Conservation (phyloP, 1,140 invertebrate species). For the Habropoda laboriosa region DNA sequence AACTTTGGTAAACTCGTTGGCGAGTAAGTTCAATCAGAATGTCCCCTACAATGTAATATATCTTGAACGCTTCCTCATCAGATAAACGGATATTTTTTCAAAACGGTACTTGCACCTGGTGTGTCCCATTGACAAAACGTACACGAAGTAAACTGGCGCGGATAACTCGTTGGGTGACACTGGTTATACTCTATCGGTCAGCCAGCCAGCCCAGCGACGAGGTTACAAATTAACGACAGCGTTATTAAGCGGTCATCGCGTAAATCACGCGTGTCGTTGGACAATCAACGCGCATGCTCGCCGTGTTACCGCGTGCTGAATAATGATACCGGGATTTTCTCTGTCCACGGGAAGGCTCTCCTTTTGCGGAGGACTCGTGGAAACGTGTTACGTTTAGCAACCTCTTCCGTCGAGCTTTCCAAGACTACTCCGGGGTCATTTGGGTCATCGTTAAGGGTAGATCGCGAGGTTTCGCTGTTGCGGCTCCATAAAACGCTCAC, state of each 20-base stretch:
- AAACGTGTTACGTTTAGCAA: conserved; percentile 51
- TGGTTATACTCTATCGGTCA: neutral
- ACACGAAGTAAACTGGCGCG: too few relatives aligned
- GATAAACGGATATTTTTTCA: too few relatives aligned
- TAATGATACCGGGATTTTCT: conserved; percentile 40
- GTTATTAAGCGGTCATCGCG: conserved; percentile 45
- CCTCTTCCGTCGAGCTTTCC: conserved; percentile 32
- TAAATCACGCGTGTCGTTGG: conserved; percentile 45
- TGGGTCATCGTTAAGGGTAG: conserved; percentile 35
- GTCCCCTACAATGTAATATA: too few relatives aligned
- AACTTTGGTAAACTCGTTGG: too few relatives aligned
- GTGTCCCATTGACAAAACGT: too few relatives aligned
- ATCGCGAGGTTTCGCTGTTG: neutral
- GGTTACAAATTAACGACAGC: conserved; percentile 47
- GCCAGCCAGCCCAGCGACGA: conserved; percentile 50
- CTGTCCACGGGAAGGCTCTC: conserved; percentile 5
- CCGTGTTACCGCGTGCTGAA: conserved; percentile 30
- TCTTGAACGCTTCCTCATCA: too few relatives aligned
- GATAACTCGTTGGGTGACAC: neutral
- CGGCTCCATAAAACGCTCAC: conserved; percentile 3
- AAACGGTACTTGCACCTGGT: too few relatives aligned
- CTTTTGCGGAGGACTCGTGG: conserved; percentile 26
- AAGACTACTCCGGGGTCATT: conserved; percentile 23
- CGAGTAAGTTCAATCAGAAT: too few relatives aligned
- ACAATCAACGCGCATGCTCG: conserved; percentile 38